Evolutionary conservation across 1,140 invertebrate species (phyloP).

Genomic region (Aphelinus certus): DNA sequence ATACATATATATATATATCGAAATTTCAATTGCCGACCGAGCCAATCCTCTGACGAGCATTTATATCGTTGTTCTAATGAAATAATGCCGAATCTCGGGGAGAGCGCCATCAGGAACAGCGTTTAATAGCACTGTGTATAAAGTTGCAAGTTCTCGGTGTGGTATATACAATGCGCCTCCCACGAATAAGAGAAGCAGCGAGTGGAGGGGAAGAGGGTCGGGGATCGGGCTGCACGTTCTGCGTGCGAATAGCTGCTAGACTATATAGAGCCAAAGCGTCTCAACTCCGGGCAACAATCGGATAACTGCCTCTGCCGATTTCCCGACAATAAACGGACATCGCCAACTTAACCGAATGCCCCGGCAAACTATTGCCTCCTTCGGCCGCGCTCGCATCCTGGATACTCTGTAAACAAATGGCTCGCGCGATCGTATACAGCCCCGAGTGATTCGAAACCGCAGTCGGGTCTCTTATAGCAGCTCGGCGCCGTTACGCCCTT

Average conservation of each 20-base stretch:
- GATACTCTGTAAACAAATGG: conserved; percentile 28
- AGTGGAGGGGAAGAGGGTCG: background rate
- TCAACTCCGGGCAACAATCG: conserved; percentile 34
- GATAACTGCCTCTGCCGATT: conserved; percentile 37
- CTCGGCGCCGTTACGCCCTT: too few relatives aligned
- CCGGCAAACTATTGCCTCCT: conserved; percentile 18
- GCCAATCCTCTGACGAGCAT: background rate
- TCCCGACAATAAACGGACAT: conserved; percentile 34
- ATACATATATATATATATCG: too few relatives aligned
- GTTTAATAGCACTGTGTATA: conserved; percentile 6
- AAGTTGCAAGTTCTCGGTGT: conserved; percentile 18
- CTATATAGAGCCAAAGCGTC: background rate
- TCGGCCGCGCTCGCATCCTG: background rate
- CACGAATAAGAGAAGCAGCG: background rate
- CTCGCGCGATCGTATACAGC: background rate
- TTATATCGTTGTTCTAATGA: background rate
- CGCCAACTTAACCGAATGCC: conserved; percentile 26
- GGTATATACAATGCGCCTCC: background rate
- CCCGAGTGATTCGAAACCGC: background rate
- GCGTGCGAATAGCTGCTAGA: background rate
- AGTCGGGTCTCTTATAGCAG: too few relatives aligned
- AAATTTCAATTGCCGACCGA: background rate
- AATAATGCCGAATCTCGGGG: conserved; percentile 5
- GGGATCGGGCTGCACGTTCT: too few relatives aligned
- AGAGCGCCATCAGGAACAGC: background rate